Evolutionary conservation across 2,797 vertebrate genomes (phyloP).

Genomic region (Dryobates pubescens): DNA sequence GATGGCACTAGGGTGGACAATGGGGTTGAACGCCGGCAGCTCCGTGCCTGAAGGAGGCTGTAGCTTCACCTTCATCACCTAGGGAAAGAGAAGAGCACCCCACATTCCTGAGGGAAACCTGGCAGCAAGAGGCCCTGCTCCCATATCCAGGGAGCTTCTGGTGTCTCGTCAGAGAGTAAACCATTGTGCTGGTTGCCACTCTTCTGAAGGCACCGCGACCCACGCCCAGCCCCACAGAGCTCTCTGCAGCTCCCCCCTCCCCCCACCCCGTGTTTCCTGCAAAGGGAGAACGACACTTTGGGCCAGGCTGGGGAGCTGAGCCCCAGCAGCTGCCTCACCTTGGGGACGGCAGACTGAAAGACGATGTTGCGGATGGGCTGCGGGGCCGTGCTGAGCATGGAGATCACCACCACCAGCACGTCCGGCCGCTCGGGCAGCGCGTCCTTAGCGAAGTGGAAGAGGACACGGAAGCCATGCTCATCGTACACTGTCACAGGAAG

Average conservation of each 20-base stretch:
- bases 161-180: neutral
- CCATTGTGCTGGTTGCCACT: neutral
- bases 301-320: neutral
- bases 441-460: constrained; percentile 94
- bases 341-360: constrained; percentile 97
- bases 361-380: constrained; percentile 90
- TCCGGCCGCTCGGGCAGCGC: constrained; percentile 88
- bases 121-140: neutral
- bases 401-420: constrained; percentile 95
- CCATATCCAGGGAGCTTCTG: neutral
- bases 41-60: constrained; percentile 93
- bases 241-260: neutral
- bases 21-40: constrained; percentile 93
- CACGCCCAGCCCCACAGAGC: neutral
- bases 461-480: constrained; percentile 91
- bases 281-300: neutral
- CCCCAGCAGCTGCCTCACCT: constrained; percentile 78
- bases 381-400: constrained; percentile 95
- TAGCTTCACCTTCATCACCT: constrained; percentile 97
- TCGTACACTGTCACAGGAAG: constrained; percentile 95
- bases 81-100: neutral
- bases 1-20: constrained; percentile 92
- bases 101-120: neutral
- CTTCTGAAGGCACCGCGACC: neutral
- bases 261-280: neutral